These are phyloP conservation scores for Corydoras maculifer DNA, from an alignment of 2,113 vertebrate genomes.

Conservation along the genomic window DNA sequence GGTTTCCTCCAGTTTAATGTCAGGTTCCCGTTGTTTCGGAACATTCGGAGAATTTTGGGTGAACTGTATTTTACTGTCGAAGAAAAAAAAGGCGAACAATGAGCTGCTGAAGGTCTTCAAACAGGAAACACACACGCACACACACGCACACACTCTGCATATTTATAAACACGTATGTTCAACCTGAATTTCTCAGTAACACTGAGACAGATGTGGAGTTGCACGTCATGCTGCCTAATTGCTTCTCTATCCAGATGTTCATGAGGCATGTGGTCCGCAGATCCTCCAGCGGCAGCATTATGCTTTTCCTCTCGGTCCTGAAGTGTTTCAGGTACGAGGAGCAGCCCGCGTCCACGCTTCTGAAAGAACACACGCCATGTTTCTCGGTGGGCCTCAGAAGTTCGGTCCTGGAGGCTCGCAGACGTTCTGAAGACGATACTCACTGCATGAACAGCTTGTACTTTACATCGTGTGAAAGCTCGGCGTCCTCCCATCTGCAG, in stretches of 20 bases:
- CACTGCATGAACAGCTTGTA: constrained; percentile 51
- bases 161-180: background rate
- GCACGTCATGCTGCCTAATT: constrained; percentile 18
- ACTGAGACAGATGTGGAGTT: constrained; percentile 21
- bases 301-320: background rate
- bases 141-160: too few species aligned
- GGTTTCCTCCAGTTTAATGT: background rate
- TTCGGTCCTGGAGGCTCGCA: background rate
- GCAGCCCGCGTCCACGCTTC: background rate
- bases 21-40: background rate
- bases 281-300: constrained; percentile 2
- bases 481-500: constrained; percentile 56
- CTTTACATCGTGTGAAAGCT: constrained; percentile 8
- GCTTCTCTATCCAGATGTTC: constrained; percentile 33
- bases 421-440: constrained; percentile 29
- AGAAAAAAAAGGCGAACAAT: background rate
- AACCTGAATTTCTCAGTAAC: constrained; percentile 27
- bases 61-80: background rate
- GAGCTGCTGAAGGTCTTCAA: background rate
- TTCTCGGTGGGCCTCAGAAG: background rate
- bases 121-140: too few species aligned
- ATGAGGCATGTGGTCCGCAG: background rate
- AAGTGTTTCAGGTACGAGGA: background rate
- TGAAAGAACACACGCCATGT: background rate
- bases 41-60: background rate